Evolutionary conservation across 2,113 vertebrate genomes (phyloP).

Genomic region (Albula goreensis): DNA sequence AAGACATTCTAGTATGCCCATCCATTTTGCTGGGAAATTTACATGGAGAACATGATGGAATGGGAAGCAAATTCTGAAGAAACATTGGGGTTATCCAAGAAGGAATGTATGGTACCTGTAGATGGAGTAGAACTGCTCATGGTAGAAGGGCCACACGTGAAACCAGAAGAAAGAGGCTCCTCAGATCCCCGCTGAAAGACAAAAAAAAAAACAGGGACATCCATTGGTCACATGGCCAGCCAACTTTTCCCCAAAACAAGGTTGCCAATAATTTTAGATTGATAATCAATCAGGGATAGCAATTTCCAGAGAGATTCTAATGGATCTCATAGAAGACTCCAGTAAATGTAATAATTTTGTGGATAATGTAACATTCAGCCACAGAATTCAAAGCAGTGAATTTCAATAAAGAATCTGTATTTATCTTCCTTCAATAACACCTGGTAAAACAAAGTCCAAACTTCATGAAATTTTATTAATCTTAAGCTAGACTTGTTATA

Average conservation of each 20-base stretch:
- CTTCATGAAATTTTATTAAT: no score
- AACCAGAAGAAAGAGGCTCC: constrained; percentile 67
- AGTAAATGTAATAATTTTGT: neutral
- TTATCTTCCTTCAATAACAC: no score
- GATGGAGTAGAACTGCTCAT: constrained; percentile 73
- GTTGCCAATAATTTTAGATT: no score
- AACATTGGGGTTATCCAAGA: neutral
- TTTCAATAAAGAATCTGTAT: no score
- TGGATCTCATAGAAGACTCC: neutral
- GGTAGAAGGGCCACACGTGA: constrained; percentile 63
- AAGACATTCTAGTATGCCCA: neutral
- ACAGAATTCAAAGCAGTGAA: neutral
- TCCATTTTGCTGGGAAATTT: neutral
- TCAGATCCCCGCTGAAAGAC: constrained; percentile 68
- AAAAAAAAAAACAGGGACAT: constrained; percentile 19
- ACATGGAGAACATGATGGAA: neutral
- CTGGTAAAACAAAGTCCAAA: no score
- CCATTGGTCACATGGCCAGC: neutral
- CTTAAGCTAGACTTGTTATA: no score
- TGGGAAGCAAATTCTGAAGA: neutral
- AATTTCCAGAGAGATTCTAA: neutral
- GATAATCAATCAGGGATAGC: no score
- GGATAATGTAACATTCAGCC: neutral
- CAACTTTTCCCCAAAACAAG: neutral
- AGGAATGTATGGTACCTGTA: constrained; percentile 64